Base-by-base conservation (phyloP, 2,797 vertebrate genomes). In the Enteromius unitaeniatus region DNA sequence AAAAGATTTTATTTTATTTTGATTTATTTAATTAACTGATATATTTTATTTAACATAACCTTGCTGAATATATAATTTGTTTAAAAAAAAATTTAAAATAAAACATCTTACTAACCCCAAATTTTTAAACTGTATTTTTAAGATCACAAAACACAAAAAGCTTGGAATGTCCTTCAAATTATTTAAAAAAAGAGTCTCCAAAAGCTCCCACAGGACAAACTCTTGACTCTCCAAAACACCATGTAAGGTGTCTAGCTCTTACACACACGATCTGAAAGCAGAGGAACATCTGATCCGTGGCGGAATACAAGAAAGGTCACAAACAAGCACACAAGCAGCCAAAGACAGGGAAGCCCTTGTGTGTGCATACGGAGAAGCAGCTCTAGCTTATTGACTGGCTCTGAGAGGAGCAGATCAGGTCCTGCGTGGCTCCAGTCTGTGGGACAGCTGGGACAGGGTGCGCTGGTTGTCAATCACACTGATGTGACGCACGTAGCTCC, bases 401-500 rank as follows among this genome's bases (percentile, higher is more conserved):
- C 88, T 87, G 88, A 89, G 90, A 23, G 55, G 23, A 5, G 55
- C 4, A 8, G 83, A 93, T 97, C 95, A 99, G 88, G 97, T 93
- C 90, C 97, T 94, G 62, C 97, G 97, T 47, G 98, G 97, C 92
- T 99, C 98, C 73, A 99, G 95, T 83, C 95, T 94, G 82, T 98
- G 96, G 87, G 98, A 99, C 91, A 99, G 96, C 94, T 98, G 97
- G 58, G 97, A 98, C 88, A 99, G 94, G 84, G 95, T 98, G 93
- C 97, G 97, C 94, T 99, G 98, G 95, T 99, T 99, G 96, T 99
- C 98, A 87, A 99, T 99, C 93, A 97, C 96, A 83, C 93, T 95
- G 92, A 99, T 96, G 92, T 98, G 98, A 84, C 97, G 97, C 45
- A 99, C 95, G 45, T 99, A 99, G 88, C 93, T 95, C 88, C 96